Evolutionary conservation across 2,888 invertebrate genomes (phyloP), one percentile per base, ranked within the genome.

Genomic region (Anthrax anthrax): DNA sequence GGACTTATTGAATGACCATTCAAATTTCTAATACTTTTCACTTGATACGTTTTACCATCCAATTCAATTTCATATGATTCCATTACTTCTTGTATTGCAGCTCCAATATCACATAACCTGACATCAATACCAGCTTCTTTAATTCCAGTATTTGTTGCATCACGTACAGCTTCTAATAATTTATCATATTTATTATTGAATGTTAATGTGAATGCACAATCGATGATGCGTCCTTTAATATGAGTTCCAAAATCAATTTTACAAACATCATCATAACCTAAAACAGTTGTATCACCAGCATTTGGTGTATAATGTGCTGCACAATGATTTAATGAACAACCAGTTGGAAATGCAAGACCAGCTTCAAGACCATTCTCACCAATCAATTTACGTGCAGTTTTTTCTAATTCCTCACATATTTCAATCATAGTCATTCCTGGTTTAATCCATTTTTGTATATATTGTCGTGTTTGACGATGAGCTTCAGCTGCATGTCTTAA

Each of bases 301-400:
- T 99, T 99, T 5, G 98, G 98, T 14, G 98, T 99, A 62, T 99
- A 98, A 72, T 98, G 98, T 43, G 98, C 98, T 46, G 98, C 98
- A 64, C 96, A 97, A 66, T 98, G 88, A 70, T 99, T 98, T 43
- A 96, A 75, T n/a, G 95, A 96, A 65, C 96, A 96, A 0, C 97
- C 97, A 1, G 96, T 97, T 1, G 98, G 98, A 67, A 98, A 98
- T 9, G 90, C 90, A 49, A 91, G 69, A 0, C 90, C 98, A 2
- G 97, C 92, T 57, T 94, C 85, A 9, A 98, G 72, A 1, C 95
- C 96, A 60, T 94, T 87, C 68, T 98, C 98, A 18, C 83, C 86
- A 56, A 98, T 97, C 50, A 97, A 70, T 58, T 81, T 82, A 27
- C 98, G 78, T 4, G 95, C 89, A 6, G 88, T 92, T 17, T 80